phyloP scores from a whole-genome alignment of 1,140 invertebrate genomes.

The Sarcophaga peregrina region DNA sequence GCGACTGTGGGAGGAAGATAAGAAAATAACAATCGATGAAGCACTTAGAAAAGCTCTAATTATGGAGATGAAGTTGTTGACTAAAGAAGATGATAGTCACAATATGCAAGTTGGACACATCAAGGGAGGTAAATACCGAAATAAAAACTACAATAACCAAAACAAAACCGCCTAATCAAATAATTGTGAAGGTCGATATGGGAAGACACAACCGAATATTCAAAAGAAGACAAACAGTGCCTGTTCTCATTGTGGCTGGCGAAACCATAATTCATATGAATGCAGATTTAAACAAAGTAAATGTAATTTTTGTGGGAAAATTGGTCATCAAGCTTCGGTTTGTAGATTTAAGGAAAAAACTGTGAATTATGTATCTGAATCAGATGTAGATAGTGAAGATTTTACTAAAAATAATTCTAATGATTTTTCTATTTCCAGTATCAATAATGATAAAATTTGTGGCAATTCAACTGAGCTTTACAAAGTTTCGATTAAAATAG shows the following conservation, averaged over 20 bases:
- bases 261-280: constrained; percentile 20
- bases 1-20: constrained; percentile 37
- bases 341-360: constrained; percentile 13
- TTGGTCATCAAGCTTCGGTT: constrained; percentile 37
- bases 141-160: constrained; percentile 22
- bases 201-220: background rate
- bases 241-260: constrained; percentile 39
- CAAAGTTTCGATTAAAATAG: constrained; percentile 21
- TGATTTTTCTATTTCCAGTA: constrained; percentile 10
- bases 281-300: constrained; percentile 17
- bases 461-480: constrained; percentile 29
- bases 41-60: constrained; percentile 37
- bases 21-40: constrained; percentile 34
- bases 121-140: background rate
- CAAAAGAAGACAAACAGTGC: background rate
- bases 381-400: constrained; percentile 9
- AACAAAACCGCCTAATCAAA: background rate
- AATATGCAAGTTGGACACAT: background rate
- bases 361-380: constrained; percentile 41
- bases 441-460: background rate
- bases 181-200: background rate
- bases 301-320: constrained; percentile 33
- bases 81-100: background rate
- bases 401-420: constrained; percentile 23
- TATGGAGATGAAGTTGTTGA: constrained; percentile 40